These are phyloP conservation scores for Equus quagga DNA, from an alignment of 2,113 vertebrate species.

Conservation along the genomic window DNA sequence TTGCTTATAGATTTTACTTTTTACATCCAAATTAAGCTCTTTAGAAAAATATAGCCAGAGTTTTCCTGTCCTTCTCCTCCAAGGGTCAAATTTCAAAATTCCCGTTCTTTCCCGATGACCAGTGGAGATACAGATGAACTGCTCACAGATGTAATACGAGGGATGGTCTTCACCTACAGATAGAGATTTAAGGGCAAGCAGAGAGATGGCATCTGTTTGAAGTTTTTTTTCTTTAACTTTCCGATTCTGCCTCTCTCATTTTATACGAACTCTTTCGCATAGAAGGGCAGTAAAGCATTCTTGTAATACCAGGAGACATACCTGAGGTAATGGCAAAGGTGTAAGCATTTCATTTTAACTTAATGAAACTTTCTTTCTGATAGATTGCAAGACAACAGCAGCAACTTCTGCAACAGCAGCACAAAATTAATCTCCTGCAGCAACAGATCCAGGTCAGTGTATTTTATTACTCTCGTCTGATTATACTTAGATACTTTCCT, in stretches of 20 bases:
- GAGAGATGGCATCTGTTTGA: conserved; percentile 23
- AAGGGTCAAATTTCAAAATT: conserved; percentile 24
- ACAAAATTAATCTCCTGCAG: conserved; percentile 99
- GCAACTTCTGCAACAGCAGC: conserved; percentile 99
- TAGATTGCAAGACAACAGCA: conserved; percentile 99
- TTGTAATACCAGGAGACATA: conserved; percentile 67
- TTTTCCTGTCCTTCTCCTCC: not conserved
- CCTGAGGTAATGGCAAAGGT: conserved; percentile 73
- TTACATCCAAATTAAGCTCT: conserved; percentile 49
- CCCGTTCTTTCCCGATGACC: not conserved
- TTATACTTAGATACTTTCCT: conserved; percentile 80
- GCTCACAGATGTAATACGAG: not conserved
- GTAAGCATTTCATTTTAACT: conserved; percentile 83
- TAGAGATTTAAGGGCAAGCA: conserved; percentile 1
- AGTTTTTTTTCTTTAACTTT: conserved; percentile 14
- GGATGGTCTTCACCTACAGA: not conserved
- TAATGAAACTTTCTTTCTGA: conserved; percentile 88
- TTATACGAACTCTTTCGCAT: conserved; percentile 25
- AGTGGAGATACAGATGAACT: not conserved
- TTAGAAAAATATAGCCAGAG: not conserved
- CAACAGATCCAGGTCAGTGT: conserved; percentile 99
- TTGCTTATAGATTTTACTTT: conserved; percentile 60
- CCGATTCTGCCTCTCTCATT: not conserved
- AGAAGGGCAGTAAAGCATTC: conserved; percentile 63
- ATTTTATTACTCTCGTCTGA: conserved; percentile 87